Evolutionary conservation across 64 coral and sea anemone genomes (phyloP).

Genomic region (Stylophora pistillata): DNA sequence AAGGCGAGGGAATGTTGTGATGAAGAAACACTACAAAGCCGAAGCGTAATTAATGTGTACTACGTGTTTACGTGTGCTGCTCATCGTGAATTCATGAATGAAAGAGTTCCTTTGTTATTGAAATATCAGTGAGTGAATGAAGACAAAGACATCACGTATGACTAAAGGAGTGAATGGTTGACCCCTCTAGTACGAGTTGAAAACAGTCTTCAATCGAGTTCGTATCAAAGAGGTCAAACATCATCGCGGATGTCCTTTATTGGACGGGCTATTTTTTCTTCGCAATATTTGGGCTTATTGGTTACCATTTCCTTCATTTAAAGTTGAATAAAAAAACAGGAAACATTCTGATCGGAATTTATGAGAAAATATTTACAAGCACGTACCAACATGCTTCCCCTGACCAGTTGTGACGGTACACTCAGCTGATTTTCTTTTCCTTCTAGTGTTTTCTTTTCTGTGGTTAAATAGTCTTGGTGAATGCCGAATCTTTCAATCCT

Average conservation of each 20-base stretch:
- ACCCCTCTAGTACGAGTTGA: not conserved
- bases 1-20: conserved; percentile 10
- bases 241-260: not conserved
- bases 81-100: conserved; percentile 46
- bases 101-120: conserved; percentile 38
- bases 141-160: conserved; percentile 28
- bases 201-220: not conserved
- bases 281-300: not conserved
- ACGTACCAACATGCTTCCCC: conserved; percentile 13
- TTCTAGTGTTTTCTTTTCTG: not conserved
- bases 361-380: not conserved
- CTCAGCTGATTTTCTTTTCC: not conserved
- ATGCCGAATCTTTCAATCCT: not conserved
- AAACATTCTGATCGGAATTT: too few relatives aligned
- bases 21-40: conserved; percentile 25
- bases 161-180: not conserved
- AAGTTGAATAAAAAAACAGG: not conserved
- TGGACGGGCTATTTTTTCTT: not conserved
- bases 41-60: conserved; percentile 6
- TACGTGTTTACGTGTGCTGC: not conserved
- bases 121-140: conserved; percentile 53
- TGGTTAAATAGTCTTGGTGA: not conserved
- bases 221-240: not conserved
- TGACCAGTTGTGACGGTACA: not conserved
- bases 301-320: not conserved